A percentile compares a stretch with the other conserved stretches of the same genome.
Conservation (phyloP, 2,888 invertebrate genomes). For the Phyto melanocephala region DNA sequence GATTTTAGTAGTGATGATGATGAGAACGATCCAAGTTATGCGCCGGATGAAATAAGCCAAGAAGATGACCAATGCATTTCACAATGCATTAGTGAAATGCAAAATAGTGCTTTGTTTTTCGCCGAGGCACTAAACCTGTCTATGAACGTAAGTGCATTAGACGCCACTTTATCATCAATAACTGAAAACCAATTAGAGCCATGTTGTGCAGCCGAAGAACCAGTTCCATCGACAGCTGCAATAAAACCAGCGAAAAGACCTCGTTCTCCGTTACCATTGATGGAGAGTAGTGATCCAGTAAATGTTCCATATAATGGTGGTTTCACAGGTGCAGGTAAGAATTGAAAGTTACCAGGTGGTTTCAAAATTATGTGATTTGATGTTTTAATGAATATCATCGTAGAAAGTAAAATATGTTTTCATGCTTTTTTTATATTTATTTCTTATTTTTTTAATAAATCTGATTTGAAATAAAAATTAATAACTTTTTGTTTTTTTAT, state of each 20-base stretch:
- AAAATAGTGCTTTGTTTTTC: slow-evolving; percentile 17
- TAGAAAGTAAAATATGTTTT: slow-evolving; percentile 8
- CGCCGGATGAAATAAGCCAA: slow-evolving; percentile 3
- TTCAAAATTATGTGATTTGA: slow-evolving; percentile 1
- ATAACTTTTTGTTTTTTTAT: not conserved
- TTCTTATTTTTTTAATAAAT: not conserved
- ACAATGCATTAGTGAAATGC: slow-evolving; percentile 21
- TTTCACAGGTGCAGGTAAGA: slow-evolving; percentile 1
- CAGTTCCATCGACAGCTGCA: slow-evolving; percentile 4
- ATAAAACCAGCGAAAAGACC: not conserved
- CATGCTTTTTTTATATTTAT: not conserved
- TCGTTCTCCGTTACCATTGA: slow-evolving; percentile 15
- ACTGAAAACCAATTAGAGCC: not conserved
- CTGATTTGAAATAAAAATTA: not conserved
- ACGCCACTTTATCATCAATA: not conserved
- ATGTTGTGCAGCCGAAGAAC: not conserved
- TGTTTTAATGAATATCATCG: not conserved
- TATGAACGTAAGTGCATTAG: too few relatives aligned
- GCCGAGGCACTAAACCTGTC: not conserved
- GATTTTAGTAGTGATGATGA: slow-evolving; percentile 2
- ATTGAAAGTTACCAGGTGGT: too few relatives aligned
- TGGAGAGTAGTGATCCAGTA: slow-evolving; percentile 6
- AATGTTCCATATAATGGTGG: slow-evolving; percentile 2
- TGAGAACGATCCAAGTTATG: not conserved
- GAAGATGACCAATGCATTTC: slow-evolving; percentile 3